phyloP scores from a whole-genome alignment of 1,140 invertebrate genomes.

The Heterodera schachtii region DNA sequence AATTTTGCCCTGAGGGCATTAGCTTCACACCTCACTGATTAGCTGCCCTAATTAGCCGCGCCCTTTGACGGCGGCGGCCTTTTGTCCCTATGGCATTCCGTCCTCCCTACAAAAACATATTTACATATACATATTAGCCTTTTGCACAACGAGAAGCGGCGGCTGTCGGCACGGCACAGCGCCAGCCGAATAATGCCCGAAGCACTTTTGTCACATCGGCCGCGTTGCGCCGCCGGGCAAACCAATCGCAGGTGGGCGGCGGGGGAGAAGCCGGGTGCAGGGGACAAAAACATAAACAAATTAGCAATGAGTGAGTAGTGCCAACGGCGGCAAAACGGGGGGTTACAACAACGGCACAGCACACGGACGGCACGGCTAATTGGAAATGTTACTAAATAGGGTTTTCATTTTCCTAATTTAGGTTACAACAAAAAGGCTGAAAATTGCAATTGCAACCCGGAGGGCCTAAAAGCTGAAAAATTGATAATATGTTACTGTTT shows the following conservation, averaged over 20 bases:
- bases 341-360: too few species aligned
- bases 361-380: too few species aligned
- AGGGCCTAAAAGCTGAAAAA: too few species aligned
- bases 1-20: neutral
- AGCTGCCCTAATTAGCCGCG: neutral
- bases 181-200: constrained; percentile 11
- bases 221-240: constrained; percentile 26
- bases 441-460: too few species aligned
- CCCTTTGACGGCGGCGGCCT: too few species aligned
- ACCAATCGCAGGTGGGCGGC: constrained; percentile 26
- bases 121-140: neutral
- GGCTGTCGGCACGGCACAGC: neutral
- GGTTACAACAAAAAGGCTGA: too few species aligned
- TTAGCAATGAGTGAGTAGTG: neutral
- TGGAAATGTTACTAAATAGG: too few species aligned
- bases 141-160: constrained; percentile 7
- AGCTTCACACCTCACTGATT: neutral
- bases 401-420: too few species aligned
- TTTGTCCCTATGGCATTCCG: constrained; percentile 9
- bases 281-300: neutral
- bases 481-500: too few species aligned
- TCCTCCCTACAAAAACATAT: neutral
- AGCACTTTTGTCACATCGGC: constrained; percentile 30
- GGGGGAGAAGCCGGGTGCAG: neutral
- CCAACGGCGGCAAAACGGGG: too few species aligned